Conservation (phyloP, 2,888 invertebrate genomes). For the Leptopilina myrica region DNA sequence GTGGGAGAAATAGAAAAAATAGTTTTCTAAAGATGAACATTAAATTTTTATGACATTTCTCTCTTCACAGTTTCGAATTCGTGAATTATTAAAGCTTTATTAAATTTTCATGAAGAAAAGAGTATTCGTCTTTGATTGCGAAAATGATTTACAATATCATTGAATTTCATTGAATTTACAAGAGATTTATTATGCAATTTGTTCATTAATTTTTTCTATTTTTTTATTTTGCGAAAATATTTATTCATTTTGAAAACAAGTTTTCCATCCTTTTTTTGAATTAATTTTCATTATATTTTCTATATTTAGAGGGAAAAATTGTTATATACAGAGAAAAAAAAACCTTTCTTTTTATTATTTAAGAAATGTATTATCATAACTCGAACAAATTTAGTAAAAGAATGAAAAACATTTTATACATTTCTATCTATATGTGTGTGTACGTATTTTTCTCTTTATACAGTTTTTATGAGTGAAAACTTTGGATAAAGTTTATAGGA, state of each 20-base stretch:
- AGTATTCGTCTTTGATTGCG: neutral
- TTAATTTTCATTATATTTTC: too few relatives aligned
- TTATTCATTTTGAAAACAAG: neutral
- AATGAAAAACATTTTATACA: neutral
- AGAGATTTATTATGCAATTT: neutral
- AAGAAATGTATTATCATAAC: too few relatives aligned
- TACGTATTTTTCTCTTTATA: neutral
- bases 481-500: neutral
- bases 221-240: neutral
- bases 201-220: neutral
- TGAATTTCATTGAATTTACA: neutral
- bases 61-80: neutral
- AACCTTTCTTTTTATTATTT: too few relatives aligned
- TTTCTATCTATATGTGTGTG: too few relatives aligned
- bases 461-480: neutral
- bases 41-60: neutral
- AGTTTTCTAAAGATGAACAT: neutral
- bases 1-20: neutral
- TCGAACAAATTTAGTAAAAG: too few relatives aligned
- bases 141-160: neutral
- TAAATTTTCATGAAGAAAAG: neutral
- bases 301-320: too few relatives aligned
- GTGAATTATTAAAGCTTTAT: conserved; percentile 2
- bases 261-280: too few relatives aligned
- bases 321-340: too few relatives aligned